phyloP scores from a whole-genome alignment of 2,888 invertebrate genomes.

The Pristionchus fissidentatus region DNA sequence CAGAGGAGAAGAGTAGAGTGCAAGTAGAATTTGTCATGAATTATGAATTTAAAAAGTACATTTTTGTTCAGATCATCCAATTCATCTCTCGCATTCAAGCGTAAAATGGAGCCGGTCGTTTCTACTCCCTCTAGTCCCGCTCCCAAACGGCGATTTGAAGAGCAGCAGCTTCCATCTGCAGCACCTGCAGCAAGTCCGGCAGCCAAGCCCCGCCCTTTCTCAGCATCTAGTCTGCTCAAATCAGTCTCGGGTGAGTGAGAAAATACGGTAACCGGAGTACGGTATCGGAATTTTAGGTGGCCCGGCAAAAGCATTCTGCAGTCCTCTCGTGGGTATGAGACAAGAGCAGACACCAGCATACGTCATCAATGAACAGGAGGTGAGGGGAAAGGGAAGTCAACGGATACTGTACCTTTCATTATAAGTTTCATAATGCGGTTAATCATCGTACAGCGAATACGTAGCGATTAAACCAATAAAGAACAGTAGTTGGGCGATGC shows the following conservation, averaged over 20 bases:
- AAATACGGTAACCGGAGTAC: neutral
- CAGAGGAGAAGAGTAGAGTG: too few species aligned
- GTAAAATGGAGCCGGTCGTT: too few species aligned
- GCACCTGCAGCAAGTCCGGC: neutral
- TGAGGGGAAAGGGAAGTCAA: neutral
- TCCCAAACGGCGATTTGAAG: conserved; percentile 2
- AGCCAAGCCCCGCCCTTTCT: conserved; percentile 37
- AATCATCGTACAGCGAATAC: too few species aligned
- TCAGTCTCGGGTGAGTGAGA: neutral
- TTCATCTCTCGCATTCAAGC: neutral
- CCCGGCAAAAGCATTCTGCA: conserved; percentile 36
- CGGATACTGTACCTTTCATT: too few species aligned
- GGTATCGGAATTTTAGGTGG: neutral
- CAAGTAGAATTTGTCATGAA: too few species aligned
- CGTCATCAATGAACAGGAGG: conserved; percentile 34
- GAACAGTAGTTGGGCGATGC: too few species aligned
- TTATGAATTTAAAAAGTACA: too few species aligned
- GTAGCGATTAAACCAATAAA: too few species aligned
- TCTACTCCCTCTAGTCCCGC: neutral
- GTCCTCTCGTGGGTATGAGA: conserved; percentile 25
- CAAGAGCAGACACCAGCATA: neutral
- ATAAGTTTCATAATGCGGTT: too few species aligned
- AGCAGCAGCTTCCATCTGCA: neutral
- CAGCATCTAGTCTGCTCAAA: conserved; percentile 20
- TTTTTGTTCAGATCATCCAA: too few species aligned